Evolutionary conservation across 2,888 invertebrate genomes (phyloP), one percentile per base, ranked within the genome.

Genomic region (Drosophila mulleri): DNA sequence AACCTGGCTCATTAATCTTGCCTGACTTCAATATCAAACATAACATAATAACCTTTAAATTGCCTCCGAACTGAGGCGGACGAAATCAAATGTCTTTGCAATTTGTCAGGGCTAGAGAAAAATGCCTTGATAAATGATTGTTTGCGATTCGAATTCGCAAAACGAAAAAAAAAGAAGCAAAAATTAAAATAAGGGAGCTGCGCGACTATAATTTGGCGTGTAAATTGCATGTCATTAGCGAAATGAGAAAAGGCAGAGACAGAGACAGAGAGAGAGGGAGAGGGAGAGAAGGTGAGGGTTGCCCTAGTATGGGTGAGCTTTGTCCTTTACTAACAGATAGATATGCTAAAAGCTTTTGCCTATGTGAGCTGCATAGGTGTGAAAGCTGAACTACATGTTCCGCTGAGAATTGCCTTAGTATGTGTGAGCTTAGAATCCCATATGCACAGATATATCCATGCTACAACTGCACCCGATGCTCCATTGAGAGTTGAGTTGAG

Each of bases 151-250:
- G 88, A 86, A 88, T 88, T 88, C 67, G 82, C 83, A 71, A 37
- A 12, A 16, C 1, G 35, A 8, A 7, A 39, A n/a, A 39, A n/a
- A 41, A 7, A n/a, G 2, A n/a, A n/a, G 8, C n/a, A 39, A 16
- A 37, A 37, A 14, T 37, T 4, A 5, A 37, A 37, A 16, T n/a
- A 23, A 39, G 48, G 48, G 48, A 53, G 23, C 70, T 54, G 68
- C 72, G 75, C 72, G 75, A 65, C 75, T 79, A 79, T 66, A 75
- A 79, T 65, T 78, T 66, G 56, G 48, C 82, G 82, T 75, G 71
- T 75, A 83, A 88, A 88, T 81, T 82, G 83, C 78, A 59, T 68
- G 78, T 83, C 83, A 83, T 87, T 83, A 83, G 83, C 78, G 48
- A 67, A 60, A 64, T 74, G 52, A 74, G 56, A 32, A 26, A 47